Percentiles rank a stretch among this genome's conserved stretches.
phyloP scores from a whole-genome alignment of 2,797 vertebrate species.

The Sebastes steindachneri region DNA sequence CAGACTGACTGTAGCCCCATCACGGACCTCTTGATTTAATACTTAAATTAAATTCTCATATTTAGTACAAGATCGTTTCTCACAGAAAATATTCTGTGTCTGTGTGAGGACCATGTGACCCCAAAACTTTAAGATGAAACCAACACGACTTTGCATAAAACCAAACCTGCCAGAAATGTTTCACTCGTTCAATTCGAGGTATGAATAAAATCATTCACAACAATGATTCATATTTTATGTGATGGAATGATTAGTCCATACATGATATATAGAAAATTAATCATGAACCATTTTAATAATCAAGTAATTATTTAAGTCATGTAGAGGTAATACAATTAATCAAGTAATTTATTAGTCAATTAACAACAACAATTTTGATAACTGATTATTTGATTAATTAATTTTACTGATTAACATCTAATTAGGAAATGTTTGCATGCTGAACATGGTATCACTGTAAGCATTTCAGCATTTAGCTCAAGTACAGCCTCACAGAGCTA shows the following conservation, averaged over 20 bases:
- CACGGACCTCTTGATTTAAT: constrained; percentile 36
- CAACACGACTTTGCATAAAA: not conserved
- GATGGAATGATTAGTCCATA: not conserved
- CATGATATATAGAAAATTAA: not conserved
- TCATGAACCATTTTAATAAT: not conserved
- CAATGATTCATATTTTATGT: not conserved
- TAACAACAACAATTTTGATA: not conserved
- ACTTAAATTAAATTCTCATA: constrained; percentile 35
- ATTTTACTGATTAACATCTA: not conserved
- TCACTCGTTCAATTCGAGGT: not conserved
- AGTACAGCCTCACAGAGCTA: not conserved
- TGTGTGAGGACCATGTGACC: not conserved
- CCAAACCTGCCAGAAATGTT: not conserved
- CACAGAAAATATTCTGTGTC: not conserved
- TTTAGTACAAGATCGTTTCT: constrained; percentile 1
- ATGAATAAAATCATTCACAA: not conserved
- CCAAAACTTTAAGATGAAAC: not conserved
- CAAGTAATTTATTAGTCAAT: not conserved
- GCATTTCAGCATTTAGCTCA: not conserved
- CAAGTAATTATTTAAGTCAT: not conserved
- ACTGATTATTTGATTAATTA: too few relatives aligned
- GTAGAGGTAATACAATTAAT: not conserved
- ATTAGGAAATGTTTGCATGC: not conserved
- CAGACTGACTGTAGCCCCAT: constrained; percentile 14
- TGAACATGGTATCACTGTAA: not conserved